Evolutionary conservation across 1,140 invertebrate genomes (phyloP), one percentile per base, ranked within the genome.

Genomic region (Eupeodes corollae): DNA sequence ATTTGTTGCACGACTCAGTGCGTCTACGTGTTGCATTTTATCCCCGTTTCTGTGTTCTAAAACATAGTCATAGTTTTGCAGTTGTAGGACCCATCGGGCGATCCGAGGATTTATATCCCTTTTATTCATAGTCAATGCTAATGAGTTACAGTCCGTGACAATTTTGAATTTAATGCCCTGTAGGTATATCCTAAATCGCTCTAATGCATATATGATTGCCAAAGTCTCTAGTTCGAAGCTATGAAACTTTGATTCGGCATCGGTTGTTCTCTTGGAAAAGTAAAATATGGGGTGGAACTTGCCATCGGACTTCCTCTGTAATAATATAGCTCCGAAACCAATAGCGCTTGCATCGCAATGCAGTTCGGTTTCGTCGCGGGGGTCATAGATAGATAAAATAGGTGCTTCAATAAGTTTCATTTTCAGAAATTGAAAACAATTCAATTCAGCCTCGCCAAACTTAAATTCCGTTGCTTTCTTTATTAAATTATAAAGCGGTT

Each of bases 91-190:
- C 65, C 63, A 70, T 32, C 67, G 52, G 5, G 66, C 61, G 3
- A 70, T 54, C 53, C 50, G 59, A 3, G 57, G 39, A 1, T 56
- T 41, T 15, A 70, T 40, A 15, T 71, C 69, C 47, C 56, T 63
- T 39, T 70, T 71, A 6, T 55, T 32, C 32, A 72, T 45, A 0
- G 70, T 71, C 44, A 59, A 52, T 9, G 53, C 47, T 6, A 73
- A 60, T n/a, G n/a, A n/a, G n/a, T n/a, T n/a, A n/a, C n/a, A n/a
- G n/a, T n/a, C n/a, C 47, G 33, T n/a, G 47, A 66, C 50, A n/a
- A 76, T 69, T 39, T 71, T 67, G 52, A 74, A 73, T 8, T 66
- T 48, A 38, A 58, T 68, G 19, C 67, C 69, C 16, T 70, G 52
- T 31, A 78, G 53, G 55, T 74, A 79, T 10, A 53, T 41, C 43